Conservation (phyloP, 2,113 vertebrate species). For the Spea bombifrons region DNA sequence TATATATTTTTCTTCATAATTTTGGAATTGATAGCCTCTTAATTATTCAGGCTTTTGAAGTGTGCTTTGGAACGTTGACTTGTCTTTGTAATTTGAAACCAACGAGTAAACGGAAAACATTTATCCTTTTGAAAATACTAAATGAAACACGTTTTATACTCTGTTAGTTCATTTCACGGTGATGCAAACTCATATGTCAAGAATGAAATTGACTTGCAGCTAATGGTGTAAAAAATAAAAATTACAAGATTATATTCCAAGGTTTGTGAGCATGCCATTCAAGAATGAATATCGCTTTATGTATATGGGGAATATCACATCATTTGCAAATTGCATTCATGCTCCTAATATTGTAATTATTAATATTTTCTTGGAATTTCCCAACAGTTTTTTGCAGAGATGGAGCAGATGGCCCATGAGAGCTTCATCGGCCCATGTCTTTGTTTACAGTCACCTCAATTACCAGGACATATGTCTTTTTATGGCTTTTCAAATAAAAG, state of each 20-base stretch:
- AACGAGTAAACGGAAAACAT: constrained; percentile 41
- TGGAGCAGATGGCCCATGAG: not conserved
- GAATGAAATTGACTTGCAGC: constrained; percentile 35
- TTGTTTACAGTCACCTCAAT: no score
- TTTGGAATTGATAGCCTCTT: constrained; percentile 32
- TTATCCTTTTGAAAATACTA: constrained; percentile 40
- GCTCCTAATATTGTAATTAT: not conserved
- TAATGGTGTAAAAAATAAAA: constrained; percentile 28
- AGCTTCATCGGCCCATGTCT: no score
- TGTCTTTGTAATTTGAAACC: constrained; percentile 41
- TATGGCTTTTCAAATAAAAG: no score
- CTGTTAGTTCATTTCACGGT: constrained; percentile 44
- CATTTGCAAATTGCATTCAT: not conserved
- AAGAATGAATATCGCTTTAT: not conserved
- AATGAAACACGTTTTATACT: constrained; percentile 40
- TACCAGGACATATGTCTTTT: no score
- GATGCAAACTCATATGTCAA: constrained; percentile 25
- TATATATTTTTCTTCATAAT: not conserved
- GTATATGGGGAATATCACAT: not conserved
- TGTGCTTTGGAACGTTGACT: constrained; percentile 21
- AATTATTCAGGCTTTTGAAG: constrained; percentile 35
- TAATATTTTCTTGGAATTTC: not conserved
- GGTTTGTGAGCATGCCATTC: not conserved
- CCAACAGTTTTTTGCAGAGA: not conserved
- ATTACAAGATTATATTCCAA: constrained; percentile 1